phyloP scores from a whole-genome alignment of 2,113 vertebrate species.

The Isurus oxyrinchus region DNA sequence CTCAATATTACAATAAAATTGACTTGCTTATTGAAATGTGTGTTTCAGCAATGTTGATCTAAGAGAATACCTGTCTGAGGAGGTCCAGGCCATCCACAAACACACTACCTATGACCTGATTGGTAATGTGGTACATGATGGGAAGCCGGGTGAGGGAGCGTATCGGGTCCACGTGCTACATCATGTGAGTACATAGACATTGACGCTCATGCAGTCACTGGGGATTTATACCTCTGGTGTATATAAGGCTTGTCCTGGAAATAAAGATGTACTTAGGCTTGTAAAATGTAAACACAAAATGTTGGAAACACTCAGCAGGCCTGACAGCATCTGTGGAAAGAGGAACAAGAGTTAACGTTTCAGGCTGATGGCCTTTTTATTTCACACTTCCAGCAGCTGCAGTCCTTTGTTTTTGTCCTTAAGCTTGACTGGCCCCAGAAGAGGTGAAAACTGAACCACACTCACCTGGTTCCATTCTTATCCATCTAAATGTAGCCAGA shows the following conservation, averaged over 20 bases:
- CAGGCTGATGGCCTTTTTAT: not conserved
- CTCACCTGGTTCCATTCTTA: too few species aligned
- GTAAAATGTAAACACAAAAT: not conserved
- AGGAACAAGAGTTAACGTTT: not conserved
- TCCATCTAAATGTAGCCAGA: too few species aligned
- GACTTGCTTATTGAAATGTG: not conserved
- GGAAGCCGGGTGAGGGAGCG: constrained; percentile 82
- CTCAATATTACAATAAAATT: not conserved
- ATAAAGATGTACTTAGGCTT: not conserved
- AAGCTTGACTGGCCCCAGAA: not conserved
- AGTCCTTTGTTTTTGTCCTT: too few species aligned
- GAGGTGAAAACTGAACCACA: not conserved
- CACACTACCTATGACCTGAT: constrained; percentile 85
- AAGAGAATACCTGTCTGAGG: constrained; percentile 84
- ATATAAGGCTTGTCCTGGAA: not conserved
- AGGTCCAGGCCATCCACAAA: constrained; percentile 74
- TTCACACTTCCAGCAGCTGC: not conserved
- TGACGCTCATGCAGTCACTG: not conserved
- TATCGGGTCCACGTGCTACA: constrained; percentile 93
- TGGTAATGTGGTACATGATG: constrained; percentile 87
- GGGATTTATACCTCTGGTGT: not conserved
- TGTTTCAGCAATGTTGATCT: constrained; percentile 77
- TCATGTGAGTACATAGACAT: constrained; percentile 64
- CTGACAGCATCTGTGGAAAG: too few species aligned
- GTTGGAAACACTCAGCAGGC: too few species aligned